These are phyloP conservation scores for Leptoclinus maculatus DNA, from an alignment of 2,797 vertebrate species.

Conservation along the genomic window DNA sequence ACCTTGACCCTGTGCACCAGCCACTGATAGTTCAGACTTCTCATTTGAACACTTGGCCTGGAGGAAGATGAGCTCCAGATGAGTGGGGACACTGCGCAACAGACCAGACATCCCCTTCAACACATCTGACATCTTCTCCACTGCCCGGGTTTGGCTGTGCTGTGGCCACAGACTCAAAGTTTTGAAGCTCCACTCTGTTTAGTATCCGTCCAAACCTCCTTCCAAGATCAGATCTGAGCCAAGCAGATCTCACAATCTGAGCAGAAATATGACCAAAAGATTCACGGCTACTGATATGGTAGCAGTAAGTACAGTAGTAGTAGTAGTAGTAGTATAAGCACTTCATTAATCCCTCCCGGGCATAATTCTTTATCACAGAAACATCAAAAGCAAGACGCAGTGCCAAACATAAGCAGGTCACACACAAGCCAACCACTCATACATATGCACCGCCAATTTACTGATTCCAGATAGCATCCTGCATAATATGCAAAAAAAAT, in stretches of 20 bases:
- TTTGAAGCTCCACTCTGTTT: conserved; percentile 34
- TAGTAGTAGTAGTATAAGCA: not conserved
- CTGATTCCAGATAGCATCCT: conserved; percentile 27
- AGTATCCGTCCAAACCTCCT: conserved; percentile 38
- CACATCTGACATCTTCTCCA: conserved; percentile 59
- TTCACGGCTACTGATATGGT: not conserved
- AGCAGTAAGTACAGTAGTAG: not conserved
- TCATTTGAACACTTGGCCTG: conserved; percentile 56
- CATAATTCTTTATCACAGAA: conserved; percentile 26
- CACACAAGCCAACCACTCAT: conserved; percentile 52
- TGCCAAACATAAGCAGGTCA: conserved; percentile 61
- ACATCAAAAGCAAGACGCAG: conserved; percentile 50
- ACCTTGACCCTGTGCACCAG: conserved; percentile 60
- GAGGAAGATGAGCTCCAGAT: conserved; percentile 58
- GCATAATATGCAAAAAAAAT: not conserved
- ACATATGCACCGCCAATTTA: conserved; percentile 49
- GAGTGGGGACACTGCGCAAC: conserved; percentile 51
- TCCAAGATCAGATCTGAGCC: conserved; percentile 32
- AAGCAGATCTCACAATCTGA: conserved; percentile 40
- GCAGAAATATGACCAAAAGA: conserved; percentile 20
- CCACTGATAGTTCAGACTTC: conserved; percentile 55
- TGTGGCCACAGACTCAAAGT: conserved; percentile 52
- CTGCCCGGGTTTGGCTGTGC: conserved; percentile 35
- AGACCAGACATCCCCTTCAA: conserved; percentile 42
- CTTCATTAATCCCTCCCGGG: conserved; percentile 28